These are phyloP conservation scores for Semnornis frantzii DNA, from an alignment of 2,113 vertebrate genomes.

Conservation along the genomic window DNA sequence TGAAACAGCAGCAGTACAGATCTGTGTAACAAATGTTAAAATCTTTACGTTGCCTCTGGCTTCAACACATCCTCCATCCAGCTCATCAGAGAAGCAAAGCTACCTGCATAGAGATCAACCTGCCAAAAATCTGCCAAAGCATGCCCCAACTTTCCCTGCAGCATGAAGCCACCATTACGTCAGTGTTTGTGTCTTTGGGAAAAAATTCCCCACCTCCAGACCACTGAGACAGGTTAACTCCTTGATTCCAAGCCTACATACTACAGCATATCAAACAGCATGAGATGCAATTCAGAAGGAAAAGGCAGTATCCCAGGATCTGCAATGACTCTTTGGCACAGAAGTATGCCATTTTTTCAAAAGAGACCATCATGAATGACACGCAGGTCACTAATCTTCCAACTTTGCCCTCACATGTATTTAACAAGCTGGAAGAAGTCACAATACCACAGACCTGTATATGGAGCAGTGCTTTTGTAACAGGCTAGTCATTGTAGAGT, in stretches of 20 bases:
- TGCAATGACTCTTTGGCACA: background rate
- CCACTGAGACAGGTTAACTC: background rate
- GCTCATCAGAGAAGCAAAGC: background rate
- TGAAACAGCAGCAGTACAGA: background rate
- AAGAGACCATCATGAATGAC: background rate
- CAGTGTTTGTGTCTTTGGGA: rapidly evolving
- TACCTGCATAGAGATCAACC: background rate
- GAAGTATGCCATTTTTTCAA: background rate
- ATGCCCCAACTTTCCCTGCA: rapidly evolving
- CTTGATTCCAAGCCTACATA: background rate
- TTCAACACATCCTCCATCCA: background rate
- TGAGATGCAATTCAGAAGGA: background rate
- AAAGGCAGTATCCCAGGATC: background rate
- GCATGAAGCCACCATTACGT: rapidly evolving
- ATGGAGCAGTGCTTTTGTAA: background rate
- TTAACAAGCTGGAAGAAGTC: background rate
- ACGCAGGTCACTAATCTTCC: background rate
- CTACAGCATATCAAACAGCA: background rate
- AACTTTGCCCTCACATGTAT: background rate
- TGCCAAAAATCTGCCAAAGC: background rate
- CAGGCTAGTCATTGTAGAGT: background rate
- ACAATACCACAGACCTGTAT: background rate
- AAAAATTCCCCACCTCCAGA: background rate
- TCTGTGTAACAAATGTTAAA: background rate
- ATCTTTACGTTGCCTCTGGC: background rate